Evolutionary conservation across 2,797 vertebrate species (phyloP).

Genomic region (Tolypeutes matacus): DNA sequence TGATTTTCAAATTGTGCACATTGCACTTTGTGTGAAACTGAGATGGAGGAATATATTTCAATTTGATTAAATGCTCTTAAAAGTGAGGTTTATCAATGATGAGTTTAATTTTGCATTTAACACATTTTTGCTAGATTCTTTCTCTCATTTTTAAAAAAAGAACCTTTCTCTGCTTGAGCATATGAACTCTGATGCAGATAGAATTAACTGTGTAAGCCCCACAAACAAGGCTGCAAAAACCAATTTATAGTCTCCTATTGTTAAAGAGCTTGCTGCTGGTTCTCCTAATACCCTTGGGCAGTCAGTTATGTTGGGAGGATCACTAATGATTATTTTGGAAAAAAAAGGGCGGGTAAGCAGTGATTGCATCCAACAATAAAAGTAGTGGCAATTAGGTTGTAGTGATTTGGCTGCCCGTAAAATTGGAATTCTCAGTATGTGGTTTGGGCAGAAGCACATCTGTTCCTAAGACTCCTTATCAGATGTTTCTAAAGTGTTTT

Average conservation of each 20-base stretch:
- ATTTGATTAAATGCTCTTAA: slow-evolving; percentile 72
- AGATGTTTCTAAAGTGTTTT: slow-evolving; percentile 46
- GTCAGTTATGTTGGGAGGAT: neutral
- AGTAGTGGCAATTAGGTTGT: slow-evolving; percentile 14
- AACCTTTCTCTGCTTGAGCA: neutral
- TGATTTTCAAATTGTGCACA: slow-evolving; percentile 65
- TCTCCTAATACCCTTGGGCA: neutral
- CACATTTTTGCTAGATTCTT: slow-evolving; percentile 31
- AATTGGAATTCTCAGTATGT: slow-evolving; percentile 18
- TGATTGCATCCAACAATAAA: neutral
- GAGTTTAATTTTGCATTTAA: slow-evolving; percentile 69
- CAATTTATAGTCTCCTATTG: neutral
- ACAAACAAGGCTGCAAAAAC: neutral
- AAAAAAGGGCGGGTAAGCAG: neutral
- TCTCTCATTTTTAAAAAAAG: slow-evolving; percentile 25
- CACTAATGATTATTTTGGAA: slow-evolving; percentile 58
- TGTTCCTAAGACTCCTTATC: neutral
- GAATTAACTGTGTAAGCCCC: neutral
- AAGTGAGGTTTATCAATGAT: slow-evolving; percentile 28
- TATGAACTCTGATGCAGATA: neutral
- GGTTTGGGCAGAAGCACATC: slow-evolving; percentile 3
- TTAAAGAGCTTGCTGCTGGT: neutral
- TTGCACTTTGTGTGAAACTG: slow-evolving; percentile 66
- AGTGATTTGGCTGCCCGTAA: slow-evolving; percentile 30
- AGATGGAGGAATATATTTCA: slow-evolving; percentile 57